Conservation (phyloP, 2,797 vertebrate genomes). For the Enteromius thamalakanensis region DNA sequence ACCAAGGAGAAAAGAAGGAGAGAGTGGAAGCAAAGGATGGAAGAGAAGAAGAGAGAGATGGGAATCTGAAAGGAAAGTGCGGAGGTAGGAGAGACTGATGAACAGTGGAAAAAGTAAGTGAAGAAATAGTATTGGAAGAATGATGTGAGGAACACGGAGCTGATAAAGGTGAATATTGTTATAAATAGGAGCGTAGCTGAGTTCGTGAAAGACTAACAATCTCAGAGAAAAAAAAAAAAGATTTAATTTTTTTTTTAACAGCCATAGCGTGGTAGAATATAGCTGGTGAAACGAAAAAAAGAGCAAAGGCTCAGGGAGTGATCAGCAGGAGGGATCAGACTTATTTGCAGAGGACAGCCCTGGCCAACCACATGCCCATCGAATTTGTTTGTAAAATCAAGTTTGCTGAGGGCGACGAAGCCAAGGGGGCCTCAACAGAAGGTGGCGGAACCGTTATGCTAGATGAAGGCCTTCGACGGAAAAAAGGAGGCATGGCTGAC, state of each 20-base stretch:
- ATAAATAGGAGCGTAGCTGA: constrained; percentile 8
- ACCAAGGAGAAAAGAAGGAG: constrained; percentile 32
- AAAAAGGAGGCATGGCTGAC: constrained; percentile 73
- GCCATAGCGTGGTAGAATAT: constrained; percentile 9
- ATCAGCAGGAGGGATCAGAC: constrained; percentile 67
- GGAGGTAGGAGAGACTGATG: constrained; percentile 27
- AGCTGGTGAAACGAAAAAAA: constrained; percentile 28
- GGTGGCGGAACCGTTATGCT: constrained; percentile 91
- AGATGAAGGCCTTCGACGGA: constrained; percentile 83
- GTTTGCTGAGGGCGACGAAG: constrained; percentile 96
- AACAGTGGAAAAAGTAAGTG: neutral
- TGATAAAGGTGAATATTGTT: constrained; percentile 10
- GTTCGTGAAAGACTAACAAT: neutral
- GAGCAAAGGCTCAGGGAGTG: constrained; percentile 3
- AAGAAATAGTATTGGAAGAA: neutral
- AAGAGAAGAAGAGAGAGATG: constrained; percentile 35
- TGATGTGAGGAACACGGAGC: neutral
- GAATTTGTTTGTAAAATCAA: constrained; percentile 99
- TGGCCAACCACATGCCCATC: constrained; percentile 96
- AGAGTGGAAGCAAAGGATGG: constrained; percentile 36
- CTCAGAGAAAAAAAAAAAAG: neutral
- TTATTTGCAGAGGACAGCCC: constrained; percentile 72
- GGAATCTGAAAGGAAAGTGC: constrained; percentile 33
- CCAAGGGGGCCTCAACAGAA: constrained; percentile 93
- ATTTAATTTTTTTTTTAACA: neutral